Base-by-base conservation (phyloP, 2,113 vertebrate genomes). In the Clarias gariepinus region DNA sequence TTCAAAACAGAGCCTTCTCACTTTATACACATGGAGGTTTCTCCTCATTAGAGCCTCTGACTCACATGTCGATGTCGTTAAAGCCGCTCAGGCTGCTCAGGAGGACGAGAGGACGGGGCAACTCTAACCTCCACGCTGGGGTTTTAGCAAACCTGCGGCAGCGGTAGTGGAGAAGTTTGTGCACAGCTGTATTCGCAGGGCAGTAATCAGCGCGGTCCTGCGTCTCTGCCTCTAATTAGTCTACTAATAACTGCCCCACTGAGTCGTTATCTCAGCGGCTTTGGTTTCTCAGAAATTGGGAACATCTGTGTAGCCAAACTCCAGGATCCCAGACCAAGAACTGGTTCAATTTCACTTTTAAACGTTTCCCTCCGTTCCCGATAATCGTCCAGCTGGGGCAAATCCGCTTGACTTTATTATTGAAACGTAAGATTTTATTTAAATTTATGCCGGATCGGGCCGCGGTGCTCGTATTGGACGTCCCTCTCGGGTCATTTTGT, bases 191-290 rank as follows among this genome's bases (percentile, higher is more conserved):
- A 52, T 19, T 11, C 53, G 6, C 36, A 28, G 82, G 69, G 21
- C 47, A 47, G 83, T 74, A 85, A 63, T 71, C 87, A 71, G 53
- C n/a, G 33, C 53, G 10, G 47, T 76, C 68, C 84, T 85, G 83
- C 79, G 52, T 86, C 87, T 79, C 3, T 87, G 58, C 88, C 85
- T 86, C 57, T 90, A 88, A 88, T 90, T 89, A 90, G 66, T 47
- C n/a, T 36, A 36, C 41, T 76, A 81, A 88, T 81, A 63, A 60
- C 64, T 52, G 30, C 55, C 81, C 57, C 47, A 60, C 83, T 18
- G 57, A 78, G 87, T 57, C 10, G 28, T 88, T 86, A 87, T 86
- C 81, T 83, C 30, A 25, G 64, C 81, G 79, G n/a, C 23, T 68
- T 86, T 53, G 71, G 68, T 55, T 85, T 58, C 52, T 76, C 66